These are phyloP conservation scores for Caenorhabditis sinica DNA, from an alignment of 2,888 invertebrate species.

Conservation along the genomic window DNA sequence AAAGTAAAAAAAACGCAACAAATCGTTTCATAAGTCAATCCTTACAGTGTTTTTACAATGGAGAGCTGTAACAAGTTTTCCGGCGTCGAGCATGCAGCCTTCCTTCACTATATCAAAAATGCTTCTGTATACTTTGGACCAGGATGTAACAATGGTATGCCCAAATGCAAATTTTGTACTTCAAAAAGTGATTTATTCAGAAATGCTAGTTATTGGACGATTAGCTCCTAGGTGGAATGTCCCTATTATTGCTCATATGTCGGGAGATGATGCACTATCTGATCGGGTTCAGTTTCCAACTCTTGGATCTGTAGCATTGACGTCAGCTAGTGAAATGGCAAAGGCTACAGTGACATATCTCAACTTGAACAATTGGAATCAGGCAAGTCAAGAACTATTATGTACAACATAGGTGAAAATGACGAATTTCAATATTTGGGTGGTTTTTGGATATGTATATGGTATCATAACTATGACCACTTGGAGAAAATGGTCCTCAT, in stretches of 20 bases:
- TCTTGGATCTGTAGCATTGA: conserved; percentile 82
- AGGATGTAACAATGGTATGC: conserved; percentile 82
- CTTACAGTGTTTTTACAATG: conserved; percentile 80
- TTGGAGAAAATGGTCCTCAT: not conserved
- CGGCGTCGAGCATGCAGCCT: conserved; percentile 83
- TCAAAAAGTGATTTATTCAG: conserved; percentile 52
- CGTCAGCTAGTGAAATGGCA: conserved; percentile 83
- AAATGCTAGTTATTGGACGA: conserved; percentile 83
- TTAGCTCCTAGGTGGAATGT: conserved; percentile 83
- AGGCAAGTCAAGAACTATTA: conserved; percentile 64
- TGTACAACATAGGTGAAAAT: no score
- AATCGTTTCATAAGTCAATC: not conserved
- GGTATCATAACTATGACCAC: not conserved
- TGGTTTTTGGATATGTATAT: not conserved
- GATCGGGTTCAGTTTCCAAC: conserved; percentile 81
- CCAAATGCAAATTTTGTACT: not conserved
- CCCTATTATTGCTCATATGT: conserved; percentile 83
- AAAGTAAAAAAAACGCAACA: conserved; percentile 48
- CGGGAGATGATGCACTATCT: conserved; percentile 81
- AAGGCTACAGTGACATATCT: conserved; percentile 80
- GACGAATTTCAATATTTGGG: no score
- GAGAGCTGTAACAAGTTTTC: conserved; percentile 81
- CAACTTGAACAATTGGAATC: conserved; percentile 81
- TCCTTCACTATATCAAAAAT: conserved; percentile 82
- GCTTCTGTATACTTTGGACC: conserved; percentile 83